Evolutionary conservation across 2,888 invertebrate genomes (phyloP), one percentile per base, ranked within the genome.

Genomic region (Drosophila melanosoma): DNA sequence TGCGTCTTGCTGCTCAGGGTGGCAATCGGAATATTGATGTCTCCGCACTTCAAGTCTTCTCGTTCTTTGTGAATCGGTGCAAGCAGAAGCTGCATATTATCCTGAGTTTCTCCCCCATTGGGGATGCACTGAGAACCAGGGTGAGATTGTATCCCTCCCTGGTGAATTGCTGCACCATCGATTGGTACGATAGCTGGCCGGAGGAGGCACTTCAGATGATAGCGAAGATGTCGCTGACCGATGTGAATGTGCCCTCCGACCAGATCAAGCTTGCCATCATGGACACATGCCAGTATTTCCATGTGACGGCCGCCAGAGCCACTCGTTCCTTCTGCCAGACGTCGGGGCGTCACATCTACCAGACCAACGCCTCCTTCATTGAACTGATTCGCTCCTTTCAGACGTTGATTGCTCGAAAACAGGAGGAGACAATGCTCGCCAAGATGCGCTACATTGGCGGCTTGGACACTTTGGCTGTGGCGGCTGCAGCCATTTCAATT

Each of bases 121-220:
- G 98, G 1, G 96, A 96, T 81, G 95, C 97, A 0, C 96, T 98
- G 92, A 94, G 97, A 38, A 95, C 96, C 0, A 94, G 97, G 0
- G 94, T 98, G 6, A 94, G 98, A 1, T 96, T 98, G 92, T 98
- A 98, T 93, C 98, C 98, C 0, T 97, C 98, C 0, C 93, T 98
- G 42, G 97, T 98, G 38, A 98, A 97, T 93, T 98, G 98, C 91
- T 98, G 98, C 92, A 98, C 98, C 3, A 98, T 98, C 81, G 98
- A 98, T 93, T 98, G 98, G 98, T 98, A 97, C 93, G 96, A 96
- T 93, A 96, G 96, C 63, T 98, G 98, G 98, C 97, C 98, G 0
- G 95, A 96, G 84, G 95, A 96, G 0, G 98, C 98, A 0, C 93
- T 98, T 33, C 96, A 97, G 94, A 97, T 97, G 84, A 96, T 97